These are phyloP conservation scores for Laterallus jamaicensis DNA, from an alignment of 2,113 vertebrate genomes.

Conservation along the genomic window DNA sequence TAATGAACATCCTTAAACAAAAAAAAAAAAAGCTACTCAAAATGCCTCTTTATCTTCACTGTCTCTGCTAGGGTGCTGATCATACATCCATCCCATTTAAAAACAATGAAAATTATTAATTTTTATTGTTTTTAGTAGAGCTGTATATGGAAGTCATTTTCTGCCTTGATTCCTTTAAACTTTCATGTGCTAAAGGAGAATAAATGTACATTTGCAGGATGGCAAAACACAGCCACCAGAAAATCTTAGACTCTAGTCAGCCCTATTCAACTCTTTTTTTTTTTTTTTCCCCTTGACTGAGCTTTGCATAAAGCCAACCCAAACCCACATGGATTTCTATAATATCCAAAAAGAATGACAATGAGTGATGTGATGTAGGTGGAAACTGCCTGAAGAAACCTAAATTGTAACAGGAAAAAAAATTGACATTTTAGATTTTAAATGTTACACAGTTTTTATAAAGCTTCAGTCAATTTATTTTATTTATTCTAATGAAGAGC, in stretches of 20 bases:
- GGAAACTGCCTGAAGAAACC: conserved; percentile 88
- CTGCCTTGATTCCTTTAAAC: conserved; percentile 63
- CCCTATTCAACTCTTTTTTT: conserved; percentile 67
- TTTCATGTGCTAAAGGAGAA: conserved; percentile 52
- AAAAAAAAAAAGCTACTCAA: neutral
- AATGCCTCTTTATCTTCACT: conserved; percentile 28
- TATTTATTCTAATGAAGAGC: conserved; percentile 99
- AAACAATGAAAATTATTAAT: conserved; percentile 31
- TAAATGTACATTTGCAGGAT: conserved; percentile 38
- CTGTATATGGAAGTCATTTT: conserved; percentile 50
- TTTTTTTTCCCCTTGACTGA: conserved; percentile 77
- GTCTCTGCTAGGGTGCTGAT: neutral
- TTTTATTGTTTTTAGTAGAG: conserved; percentile 32
- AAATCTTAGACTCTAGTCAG: conserved; percentile 60
- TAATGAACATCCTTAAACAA: neutral
- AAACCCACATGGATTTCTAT: conserved; percentile 88
- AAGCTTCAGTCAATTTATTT: conserved; percentile 99
- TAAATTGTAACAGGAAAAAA: conserved; percentile 89
- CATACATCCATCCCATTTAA: neutral
- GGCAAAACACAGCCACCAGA: conserved; percentile 57
- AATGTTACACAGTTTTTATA: conserved; percentile 99
- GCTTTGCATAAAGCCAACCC: conserved; percentile 82
- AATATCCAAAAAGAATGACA: conserved; percentile 87
- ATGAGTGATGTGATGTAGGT: conserved; percentile 92
- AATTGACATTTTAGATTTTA: conserved; percentile 99